Evolutionary conservation across 2,888 invertebrate species (phyloP), one percentile per base, ranked within the genome.

Genomic region (Spodoptera littoralis): DNA sequence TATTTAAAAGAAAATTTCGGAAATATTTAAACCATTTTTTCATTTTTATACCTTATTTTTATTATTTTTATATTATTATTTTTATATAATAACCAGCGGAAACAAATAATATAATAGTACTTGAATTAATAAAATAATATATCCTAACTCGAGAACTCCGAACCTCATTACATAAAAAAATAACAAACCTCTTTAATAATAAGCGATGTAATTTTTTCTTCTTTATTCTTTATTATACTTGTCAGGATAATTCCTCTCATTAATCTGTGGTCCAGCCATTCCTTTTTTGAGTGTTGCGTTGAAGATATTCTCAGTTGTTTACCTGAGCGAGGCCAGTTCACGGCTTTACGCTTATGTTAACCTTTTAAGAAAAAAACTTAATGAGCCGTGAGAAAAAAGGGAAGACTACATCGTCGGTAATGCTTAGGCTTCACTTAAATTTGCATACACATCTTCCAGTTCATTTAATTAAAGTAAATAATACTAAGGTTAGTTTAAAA

Each of bases 341-440:
- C 88, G 89, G 86, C 82, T 82, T 85, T 80, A 87, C 85, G 90
- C 88, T 80, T 84, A 78, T 86, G 82, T 90, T 88, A 88, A 84
- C 89, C 87, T 89, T 90, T 89, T 88, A 88, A 90, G 90, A 90
- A 90, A 91, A 88, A 88, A 84, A 88, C 77, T 77, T 87, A 90
- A 90, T 91, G 89, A 90, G 83, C 87, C 84, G 80, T 88, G 77
- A 81, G 79, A 77, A 81, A 83, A 85, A 85, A 87, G 85, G 84
- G 84, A 82, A 82, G 74, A 83, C 70, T 71, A 46, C 70, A 62
- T 63, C 62, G 70, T 69, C 58, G 70, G 60, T 73, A 58, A 80
- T 64, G 77, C 77, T 80, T 77, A 65, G 58, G 69, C 67, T 71
- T 80, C 76, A 74, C 75, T 73, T 71, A 52, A 72, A 75, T 72